phyloP scores from a whole-genome alignment of 2,888 invertebrate species.

The Bombyx huttoni region DNA sequence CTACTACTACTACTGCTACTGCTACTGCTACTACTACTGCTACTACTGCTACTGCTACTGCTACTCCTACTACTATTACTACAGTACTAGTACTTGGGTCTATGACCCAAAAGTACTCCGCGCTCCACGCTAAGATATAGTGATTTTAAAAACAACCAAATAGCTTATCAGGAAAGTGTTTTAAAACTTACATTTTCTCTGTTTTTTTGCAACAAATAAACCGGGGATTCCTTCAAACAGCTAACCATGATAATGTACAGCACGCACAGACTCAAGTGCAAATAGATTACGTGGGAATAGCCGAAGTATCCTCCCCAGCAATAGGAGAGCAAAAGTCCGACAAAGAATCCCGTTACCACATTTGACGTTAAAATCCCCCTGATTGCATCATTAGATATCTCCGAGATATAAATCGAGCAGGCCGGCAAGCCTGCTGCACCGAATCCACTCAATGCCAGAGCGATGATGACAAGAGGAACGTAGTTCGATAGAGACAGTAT shows the following conservation, averaged over 20 bases:
- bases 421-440: conserved; percentile 44
- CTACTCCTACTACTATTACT: no score
- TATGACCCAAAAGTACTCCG: no score
- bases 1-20: no score
- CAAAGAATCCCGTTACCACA: conserved; percentile 31
- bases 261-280: conserved; percentile 30
- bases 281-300: conserved; percentile 34
- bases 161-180: background rate
- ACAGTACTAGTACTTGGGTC: no score
- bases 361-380: conserved; percentile 37
- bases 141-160: background rate
- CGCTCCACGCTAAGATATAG: background rate
- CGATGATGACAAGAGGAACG: conserved; percentile 25
- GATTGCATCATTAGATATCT: conserved; percentile 42
- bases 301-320: conserved; percentile 35
- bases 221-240: conserved; percentile 43
- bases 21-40: no score
- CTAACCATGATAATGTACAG: conserved; percentile 32
- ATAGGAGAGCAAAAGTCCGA: conserved; percentile 41
- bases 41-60: no score
- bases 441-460: conserved; percentile 29
- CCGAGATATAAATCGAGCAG: conserved; percentile 41
- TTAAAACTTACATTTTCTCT: conserved; percentile 30
- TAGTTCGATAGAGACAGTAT: conserved; percentile 29
- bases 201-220: conserved; percentile 35